Base-by-base conservation (phyloP, 2,113 vertebrate genomes). In the Electrona antarctica region DNA sequence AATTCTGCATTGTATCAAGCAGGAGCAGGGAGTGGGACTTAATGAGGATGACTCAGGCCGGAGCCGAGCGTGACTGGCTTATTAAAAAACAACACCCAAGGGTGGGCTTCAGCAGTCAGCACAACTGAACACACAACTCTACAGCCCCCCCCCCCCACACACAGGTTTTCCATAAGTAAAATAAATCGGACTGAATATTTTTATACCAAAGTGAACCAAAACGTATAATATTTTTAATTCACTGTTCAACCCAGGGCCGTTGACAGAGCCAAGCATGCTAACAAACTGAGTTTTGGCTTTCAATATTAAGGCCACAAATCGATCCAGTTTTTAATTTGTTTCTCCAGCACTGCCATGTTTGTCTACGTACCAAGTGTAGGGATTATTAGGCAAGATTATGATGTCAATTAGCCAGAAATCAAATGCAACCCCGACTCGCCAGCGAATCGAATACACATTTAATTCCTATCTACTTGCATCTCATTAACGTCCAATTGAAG, bases 1-100 rank as follows among this genome's bases (percentile, higher is more conserved):
- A 77, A 83, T 50, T 63, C 73, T 74, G 52, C 51, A 61, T 10
- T 58, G 47, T 14, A 6, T 54, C 60, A 14, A 78, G 56, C 3
- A 8, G 54, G 21, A 7, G 52, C 52, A 45, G 14, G 41, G 8
- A 9, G 15, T 3, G 33, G 66, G 68, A 56, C 67, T 56, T 60
- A 67, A 48, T 50, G 50, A 54, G 72, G 45, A 67, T 14, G 70
- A 70, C 56, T 3, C 57, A 41, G 48, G 14, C 51, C 52, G 0
- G 10, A 66, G 52, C 52, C 0, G 10, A 66, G 52, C 33, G 54
- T 56, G 33, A 67, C 70, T 66, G 73, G 64, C 64, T 73, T 48
- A 69, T 67, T 74, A 71, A 71, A 72, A 69, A 61, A 13, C 33
- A 72, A 4, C 60, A 78, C 60, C 54, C 28, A 1, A 6, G 45